Evolutionary conservation across 2,888 invertebrate species (phyloP).

Genomic region (Oxycera nigricornis): DNA sequence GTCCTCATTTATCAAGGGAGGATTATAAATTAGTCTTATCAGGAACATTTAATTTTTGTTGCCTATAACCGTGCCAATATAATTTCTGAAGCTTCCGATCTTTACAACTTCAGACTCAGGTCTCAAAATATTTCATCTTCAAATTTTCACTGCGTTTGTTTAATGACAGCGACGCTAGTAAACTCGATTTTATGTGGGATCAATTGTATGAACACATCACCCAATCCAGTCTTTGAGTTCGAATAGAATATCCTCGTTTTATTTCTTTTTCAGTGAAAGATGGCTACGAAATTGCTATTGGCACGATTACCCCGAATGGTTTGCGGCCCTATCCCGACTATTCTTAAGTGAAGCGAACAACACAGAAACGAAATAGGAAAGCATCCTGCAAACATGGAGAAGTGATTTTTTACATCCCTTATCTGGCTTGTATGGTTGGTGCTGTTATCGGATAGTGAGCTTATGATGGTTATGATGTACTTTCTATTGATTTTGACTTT

Average conservation of each 20-base stretch:
- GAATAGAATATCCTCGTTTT: background rate
- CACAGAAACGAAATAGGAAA: background rate
- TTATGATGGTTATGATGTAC: background rate
- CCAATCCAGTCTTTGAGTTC: background rate
- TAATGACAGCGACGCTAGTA: background rate
- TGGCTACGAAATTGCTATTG: background rate
- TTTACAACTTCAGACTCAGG: background rate
- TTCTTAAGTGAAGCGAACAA: background rate
- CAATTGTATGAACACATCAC: background rate
- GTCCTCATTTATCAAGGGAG: background rate
- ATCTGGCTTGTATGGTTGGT: background rate
- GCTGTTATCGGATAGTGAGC: background rate
- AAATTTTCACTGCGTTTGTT: background rate
- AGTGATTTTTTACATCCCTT: background rate
- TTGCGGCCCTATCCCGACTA: background rate
- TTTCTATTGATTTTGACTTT: background rate
- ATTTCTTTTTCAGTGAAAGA: background rate
- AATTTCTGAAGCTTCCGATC: background rate
- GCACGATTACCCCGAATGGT: background rate
- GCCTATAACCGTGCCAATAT: constrained; percentile 9
- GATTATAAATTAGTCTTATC: constrained; percentile 28
- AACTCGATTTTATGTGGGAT: background rate
- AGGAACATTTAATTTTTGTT: constrained; percentile 16
- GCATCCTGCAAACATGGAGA: background rate
- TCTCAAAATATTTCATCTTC: background rate